A percentile compares a stretch with the other conserved stretches of the same genome.
Conservation (phyloP, 2,888 invertebrate genomes). For the Pyrrhosoma nymphula region DNA sequence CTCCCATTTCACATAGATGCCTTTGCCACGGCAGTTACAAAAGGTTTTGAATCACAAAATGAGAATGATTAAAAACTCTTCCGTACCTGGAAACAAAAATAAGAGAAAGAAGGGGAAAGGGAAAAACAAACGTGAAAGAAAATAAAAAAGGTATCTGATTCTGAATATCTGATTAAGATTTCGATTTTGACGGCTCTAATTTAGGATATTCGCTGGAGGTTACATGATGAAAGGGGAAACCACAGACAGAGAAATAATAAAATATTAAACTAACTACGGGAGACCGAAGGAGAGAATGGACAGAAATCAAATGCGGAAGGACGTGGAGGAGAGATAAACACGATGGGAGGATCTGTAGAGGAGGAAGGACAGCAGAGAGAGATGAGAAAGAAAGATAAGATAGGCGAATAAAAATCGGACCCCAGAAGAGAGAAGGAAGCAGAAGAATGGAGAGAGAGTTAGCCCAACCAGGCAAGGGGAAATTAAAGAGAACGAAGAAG, state of each 20-base stretch:
- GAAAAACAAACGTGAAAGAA: neutral
- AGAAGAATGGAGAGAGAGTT: neutral
- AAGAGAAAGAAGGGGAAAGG: neutral
- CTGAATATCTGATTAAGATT: conserved; percentile 15
- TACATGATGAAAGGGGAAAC: too few species aligned
- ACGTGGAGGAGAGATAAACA: neutral
- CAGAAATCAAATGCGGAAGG: neutral
- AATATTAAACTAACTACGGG: neutral
- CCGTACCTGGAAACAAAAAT: neutral
- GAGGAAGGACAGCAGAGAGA: neutral
- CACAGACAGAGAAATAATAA: neutral
- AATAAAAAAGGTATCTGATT: neutral
- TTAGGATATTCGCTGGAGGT: neutral
- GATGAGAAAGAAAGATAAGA: neutral
- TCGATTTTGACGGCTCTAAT: conserved; percentile 17
- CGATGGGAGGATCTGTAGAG: neutral
- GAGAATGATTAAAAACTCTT: neutral
- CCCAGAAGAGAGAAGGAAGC: neutral
- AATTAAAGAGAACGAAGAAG: neutral
- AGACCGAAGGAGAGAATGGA: neutral
- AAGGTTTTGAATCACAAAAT: neutral
- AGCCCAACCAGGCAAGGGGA: neutral
- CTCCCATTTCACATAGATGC: neutral
- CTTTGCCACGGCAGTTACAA: neutral
- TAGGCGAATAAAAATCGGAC: neutral